Conservation (phyloP, 2,797 vertebrate species). For the Vipera latastei region DNA sequence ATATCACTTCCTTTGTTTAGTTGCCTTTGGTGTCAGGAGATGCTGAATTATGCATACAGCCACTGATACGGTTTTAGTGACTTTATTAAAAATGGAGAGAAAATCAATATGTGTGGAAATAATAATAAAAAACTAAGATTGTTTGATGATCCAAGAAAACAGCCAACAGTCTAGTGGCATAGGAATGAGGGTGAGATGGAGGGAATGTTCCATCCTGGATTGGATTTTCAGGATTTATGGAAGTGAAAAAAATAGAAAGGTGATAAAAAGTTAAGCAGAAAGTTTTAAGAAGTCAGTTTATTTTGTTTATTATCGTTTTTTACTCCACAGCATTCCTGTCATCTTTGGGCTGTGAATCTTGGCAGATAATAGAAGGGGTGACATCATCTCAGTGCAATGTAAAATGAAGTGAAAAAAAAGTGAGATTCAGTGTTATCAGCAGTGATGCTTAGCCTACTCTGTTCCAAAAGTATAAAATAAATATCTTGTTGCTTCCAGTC, state of each 20-base stretch:
- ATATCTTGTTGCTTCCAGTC: not conserved
- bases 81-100: constrained; percentile 49
- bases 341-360: constrained; percentile 17
- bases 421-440: not conserved
- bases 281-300: constrained; percentile 13
- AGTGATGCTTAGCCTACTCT: not conserved
- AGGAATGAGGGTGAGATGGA: not conserved
- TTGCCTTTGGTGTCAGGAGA: constrained; percentile 49
- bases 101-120: constrained; percentile 46
- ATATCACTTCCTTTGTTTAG: constrained; percentile 50
- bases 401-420: not conserved
- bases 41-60: constrained; percentile 55
- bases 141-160: constrained; percentile 35
- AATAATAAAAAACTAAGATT: constrained; percentile 32
- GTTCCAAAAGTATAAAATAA: not conserved
- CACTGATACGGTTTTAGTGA: constrained; percentile 42
- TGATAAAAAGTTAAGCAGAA: constrained; percentile 13
- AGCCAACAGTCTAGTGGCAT: constrained; percentile 28
- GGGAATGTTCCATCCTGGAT: constrained; percentile 17
- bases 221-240: constrained; percentile 41
- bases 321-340: not conserved
- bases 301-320: not conserved
- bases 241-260: not conserved
- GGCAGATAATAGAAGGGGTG: not conserved
- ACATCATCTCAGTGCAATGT: not conserved